phyloP scores from a whole-genome alignment of 2,888 invertebrate species.

The Limenitis camilla region DNA sequence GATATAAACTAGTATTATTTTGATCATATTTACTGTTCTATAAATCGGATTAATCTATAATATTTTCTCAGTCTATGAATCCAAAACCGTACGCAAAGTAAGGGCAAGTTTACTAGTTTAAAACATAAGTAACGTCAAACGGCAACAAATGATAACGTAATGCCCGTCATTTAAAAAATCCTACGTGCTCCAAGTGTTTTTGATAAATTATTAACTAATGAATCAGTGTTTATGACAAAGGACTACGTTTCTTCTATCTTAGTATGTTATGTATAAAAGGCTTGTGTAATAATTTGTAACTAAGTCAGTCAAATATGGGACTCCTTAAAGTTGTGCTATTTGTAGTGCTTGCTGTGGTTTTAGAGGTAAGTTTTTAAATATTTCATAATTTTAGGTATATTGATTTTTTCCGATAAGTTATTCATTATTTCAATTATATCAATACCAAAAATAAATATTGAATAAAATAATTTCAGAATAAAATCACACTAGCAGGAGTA shows the following conservation, averaged over 20 bases:
- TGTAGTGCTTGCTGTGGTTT: conserved; percentile 33
- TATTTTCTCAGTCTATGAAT: too few species aligned
- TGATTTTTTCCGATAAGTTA: not conserved
- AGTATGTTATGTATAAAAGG: conserved; percentile 41
- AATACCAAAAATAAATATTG: not conserved
- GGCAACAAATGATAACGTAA: conserved; percentile 7
- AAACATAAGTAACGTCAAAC: not conserved
- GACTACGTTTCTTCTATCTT: conserved; percentile 34
- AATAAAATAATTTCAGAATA: conserved; percentile 5
- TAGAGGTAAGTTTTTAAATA: conserved; percentile 40
- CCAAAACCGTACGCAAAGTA: too few species aligned
- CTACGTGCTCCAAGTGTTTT: conserved; percentile 28
- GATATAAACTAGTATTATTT: too few species aligned
- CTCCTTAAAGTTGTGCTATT: conserved; percentile 32
- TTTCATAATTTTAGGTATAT: not conserved
- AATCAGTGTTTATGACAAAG: conserved; percentile 35
- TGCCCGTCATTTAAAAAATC: conserved; percentile 12
- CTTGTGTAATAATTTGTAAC: conserved; percentile 12
- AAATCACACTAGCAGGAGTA: conserved; percentile 5
- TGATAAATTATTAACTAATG: conserved; percentile 26
- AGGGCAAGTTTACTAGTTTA: conserved; percentile 7
- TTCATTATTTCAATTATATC: too few species aligned
- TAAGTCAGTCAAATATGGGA: conserved; percentile 40
- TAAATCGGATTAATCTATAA: too few species aligned
- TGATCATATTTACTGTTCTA: too few species aligned